Percentiles rank a stretch among this genome's conserved stretches.
These are phyloP conservation scores for Drosophila parvula DNA, from an alignment of 1,140 invertebrate genomes.

Conservation along the genomic window DNA sequence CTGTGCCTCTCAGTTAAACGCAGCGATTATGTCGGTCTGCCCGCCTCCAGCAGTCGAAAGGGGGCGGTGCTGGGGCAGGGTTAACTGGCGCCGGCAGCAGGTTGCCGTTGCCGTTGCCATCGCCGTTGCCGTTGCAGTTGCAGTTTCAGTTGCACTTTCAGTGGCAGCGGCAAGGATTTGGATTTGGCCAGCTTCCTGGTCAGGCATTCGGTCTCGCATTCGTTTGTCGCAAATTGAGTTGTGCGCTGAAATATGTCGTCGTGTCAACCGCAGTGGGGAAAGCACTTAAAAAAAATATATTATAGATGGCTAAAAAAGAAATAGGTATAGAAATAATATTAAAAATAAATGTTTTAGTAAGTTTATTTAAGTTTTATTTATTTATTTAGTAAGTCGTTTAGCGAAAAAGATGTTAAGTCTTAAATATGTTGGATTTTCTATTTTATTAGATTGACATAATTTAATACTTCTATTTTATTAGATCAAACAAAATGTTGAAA, in stretches of 20 bases:
- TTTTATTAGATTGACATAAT: no score
- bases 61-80: slow-evolving; percentile 17
- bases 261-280: slow-evolving; percentile 22
- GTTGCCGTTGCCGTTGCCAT: slow-evolving; percentile 19
- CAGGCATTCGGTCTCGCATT: slow-evolving; percentile 40
- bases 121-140: slow-evolving; percentile 18
- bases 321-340: background rate
- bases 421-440: no score
- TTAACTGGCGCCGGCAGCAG: slow-evolving; percentile 19
- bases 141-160: slow-evolving; percentile 28
- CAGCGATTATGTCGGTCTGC: slow-evolving; percentile 75
- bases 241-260: slow-evolving; percentile 55
- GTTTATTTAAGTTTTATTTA: no score
- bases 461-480: no score
- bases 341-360: no score
- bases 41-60: slow-evolving; percentile 52
- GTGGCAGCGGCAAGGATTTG: slow-evolving; percentile 52
- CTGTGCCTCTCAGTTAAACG: slow-evolving; percentile 68
- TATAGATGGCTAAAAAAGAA: background rate
- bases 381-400: background rate
- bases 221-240: slow-evolving; percentile 57
- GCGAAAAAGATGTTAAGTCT: background rate
- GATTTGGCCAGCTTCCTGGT: slow-evolving; percentile 52
- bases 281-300: slow-evolving; percentile 9
- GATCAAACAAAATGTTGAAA: no score